Evolutionary conservation across 2,113 vertebrate genomes (phyloP).

Genomic region (Probosciger aterrimus): DNA sequence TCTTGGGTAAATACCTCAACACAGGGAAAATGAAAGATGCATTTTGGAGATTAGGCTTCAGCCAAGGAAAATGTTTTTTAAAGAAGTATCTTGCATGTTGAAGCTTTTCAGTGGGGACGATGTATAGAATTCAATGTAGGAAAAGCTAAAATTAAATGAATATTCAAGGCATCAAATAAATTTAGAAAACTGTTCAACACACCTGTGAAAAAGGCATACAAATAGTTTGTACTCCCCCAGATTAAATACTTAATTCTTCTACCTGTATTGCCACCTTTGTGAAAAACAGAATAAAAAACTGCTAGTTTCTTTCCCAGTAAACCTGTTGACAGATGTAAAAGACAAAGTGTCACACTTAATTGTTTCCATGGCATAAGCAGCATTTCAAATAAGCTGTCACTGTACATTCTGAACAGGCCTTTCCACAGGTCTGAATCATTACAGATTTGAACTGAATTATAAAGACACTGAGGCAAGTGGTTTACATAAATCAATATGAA

Average conservation of each 20-base stretch:
- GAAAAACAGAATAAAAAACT: background rate
- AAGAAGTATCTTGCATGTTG: background rate
- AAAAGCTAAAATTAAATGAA: background rate
- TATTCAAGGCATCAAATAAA: background rate
- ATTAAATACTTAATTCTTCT: background rate
- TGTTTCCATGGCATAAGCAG: conserved; percentile 37
- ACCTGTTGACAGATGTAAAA: conserved; percentile 30
- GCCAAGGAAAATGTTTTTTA: background rate
- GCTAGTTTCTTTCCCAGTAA: background rate
- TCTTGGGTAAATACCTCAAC: background rate
- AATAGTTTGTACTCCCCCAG: background rate
- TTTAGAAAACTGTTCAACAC: background rate
- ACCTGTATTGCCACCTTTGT: background rate
- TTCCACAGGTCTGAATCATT: conserved; percentile 28
- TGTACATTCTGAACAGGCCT: background rate
- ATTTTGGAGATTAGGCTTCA: background rate
- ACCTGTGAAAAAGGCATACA: background rate
- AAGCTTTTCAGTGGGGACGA: background rate
- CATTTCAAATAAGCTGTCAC: conserved; percentile 34
- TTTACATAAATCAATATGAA: conserved; percentile 8
- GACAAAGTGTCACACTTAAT: conserved; percentile 22
- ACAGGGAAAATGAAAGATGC: background rate
- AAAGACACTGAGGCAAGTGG: background rate
- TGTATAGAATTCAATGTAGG: background rate
- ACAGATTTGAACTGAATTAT: conserved; percentile 17